Conservation (phyloP, 1,140 invertebrate species). For the Trichonephila clavata region DNA sequence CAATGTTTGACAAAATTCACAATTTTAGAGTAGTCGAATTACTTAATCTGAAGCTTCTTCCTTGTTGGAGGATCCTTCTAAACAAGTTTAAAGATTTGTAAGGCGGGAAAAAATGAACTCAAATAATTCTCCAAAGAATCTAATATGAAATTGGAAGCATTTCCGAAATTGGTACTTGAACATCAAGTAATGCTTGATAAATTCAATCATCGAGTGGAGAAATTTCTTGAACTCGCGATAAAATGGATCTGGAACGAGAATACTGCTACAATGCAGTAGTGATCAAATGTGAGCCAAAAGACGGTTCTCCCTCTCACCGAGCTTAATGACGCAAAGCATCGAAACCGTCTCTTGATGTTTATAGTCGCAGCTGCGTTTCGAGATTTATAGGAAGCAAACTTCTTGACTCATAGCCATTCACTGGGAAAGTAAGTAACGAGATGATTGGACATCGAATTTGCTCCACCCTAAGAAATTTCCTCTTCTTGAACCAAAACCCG, state of each 20-base stretch:
- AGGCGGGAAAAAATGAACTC: too few relatives aligned
- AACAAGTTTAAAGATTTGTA: too few relatives aligned
- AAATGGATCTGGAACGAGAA: not conserved
- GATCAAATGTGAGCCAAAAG: constrained; percentile 1
- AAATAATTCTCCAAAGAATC: not conserved
- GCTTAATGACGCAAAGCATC: constrained; percentile 38
- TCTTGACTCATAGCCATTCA: constrained; percentile 46
- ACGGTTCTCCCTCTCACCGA: too few relatives aligned
- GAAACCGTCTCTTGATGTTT: constrained; percentile 43
- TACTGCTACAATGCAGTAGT: not conserved
- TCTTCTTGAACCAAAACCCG: not conserved
- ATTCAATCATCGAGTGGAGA: not conserved
- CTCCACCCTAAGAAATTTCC: constrained; percentile 32
- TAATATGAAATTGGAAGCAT: not conserved
- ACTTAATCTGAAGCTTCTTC: too few relatives aligned
- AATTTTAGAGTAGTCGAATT: too few relatives aligned
- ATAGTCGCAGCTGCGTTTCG: constrained; percentile 38
- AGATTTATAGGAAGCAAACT: constrained; percentile 14
- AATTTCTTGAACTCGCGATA: not conserved
- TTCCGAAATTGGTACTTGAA: not conserved
- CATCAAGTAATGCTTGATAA: constrained; percentile 16
- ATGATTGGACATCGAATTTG: constrained; percentile 49
- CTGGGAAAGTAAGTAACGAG: constrained; percentile 41
- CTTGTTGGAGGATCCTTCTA: too few relatives aligned
- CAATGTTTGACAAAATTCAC: too few relatives aligned